Percentiles rank a stretch among this genome's conserved stretches.
Evolutionary conservation across 2,797 vertebrate species (phyloP).

Genomic region (Arnoldichthys spilopterus): DNA sequence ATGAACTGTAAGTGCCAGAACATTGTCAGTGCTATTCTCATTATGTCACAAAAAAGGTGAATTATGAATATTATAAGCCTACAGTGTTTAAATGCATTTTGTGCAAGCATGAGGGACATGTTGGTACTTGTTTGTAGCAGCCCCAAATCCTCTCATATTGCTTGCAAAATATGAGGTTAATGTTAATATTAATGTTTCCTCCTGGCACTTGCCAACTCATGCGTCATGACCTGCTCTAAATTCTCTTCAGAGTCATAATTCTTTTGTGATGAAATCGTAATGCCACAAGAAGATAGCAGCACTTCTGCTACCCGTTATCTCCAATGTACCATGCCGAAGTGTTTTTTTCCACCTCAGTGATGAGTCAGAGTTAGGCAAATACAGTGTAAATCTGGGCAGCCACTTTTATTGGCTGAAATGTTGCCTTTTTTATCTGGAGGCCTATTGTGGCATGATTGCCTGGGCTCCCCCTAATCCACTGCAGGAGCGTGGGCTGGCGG

Average conservation of each 20-base stretch:
- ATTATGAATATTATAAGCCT: conserved; percentile 31
- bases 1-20: conserved; percentile 2
- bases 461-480: conserved; percentile 51
- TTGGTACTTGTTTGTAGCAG: conserved; percentile 29
- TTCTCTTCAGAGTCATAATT: conserved; percentile 43
- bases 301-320: conserved; percentile 53
- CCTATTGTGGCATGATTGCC: conserved; percentile 45
- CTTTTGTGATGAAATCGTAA: conserved; percentile 51
- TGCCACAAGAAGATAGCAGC: conserved; percentile 43
- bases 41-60: conserved; percentile 9
- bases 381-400: conserved; percentile 48
- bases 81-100: conserved; percentile 27
- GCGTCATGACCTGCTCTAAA: conserved; percentile 48
- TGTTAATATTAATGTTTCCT: conserved; percentile 49
- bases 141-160: conserved; percentile 41
- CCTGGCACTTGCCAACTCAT: conserved; percentile 44
- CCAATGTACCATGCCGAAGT: conserved; percentile 41
- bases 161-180: conserved; percentile 37
- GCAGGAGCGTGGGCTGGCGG: conserved; percentile 53
- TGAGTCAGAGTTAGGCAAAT: conserved; percentile 52
- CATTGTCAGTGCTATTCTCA: conserved; percentile 10
- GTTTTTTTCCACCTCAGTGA: conserved; percentile 46
- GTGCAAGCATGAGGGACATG: conserved; percentile 19
- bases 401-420: conserved; percentile 56
- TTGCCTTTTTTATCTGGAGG: conserved; percentile 56